These are phyloP conservation scores for Drosophila elegans DNA, from an alignment of 1,140 invertebrate species.

Conservation along the genomic window DNA sequence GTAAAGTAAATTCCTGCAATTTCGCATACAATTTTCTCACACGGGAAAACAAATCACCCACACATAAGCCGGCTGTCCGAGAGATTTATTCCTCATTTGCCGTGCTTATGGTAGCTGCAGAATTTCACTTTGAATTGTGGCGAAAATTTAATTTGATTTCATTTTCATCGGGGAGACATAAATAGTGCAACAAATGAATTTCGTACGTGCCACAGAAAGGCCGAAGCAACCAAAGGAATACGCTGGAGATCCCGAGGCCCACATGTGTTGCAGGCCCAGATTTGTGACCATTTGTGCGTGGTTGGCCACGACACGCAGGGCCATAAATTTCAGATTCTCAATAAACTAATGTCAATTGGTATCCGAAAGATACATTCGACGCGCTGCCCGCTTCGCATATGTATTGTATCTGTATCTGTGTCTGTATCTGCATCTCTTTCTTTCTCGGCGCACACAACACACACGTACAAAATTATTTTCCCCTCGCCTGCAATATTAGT, in stretches of 20 bases:
- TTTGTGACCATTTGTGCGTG: constrained; percentile 80
- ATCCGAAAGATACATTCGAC: constrained; percentile 72
- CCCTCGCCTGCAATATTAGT: constrained; percentile 59
- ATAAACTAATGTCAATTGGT: constrained; percentile 83
- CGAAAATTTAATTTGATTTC: constrained; percentile 83
- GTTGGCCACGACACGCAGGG: constrained; percentile 71
- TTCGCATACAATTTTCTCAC: constrained; percentile 23
- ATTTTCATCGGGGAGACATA: constrained; percentile 74
- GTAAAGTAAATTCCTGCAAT: constrained; percentile 18
- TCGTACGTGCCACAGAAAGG: constrained; percentile 77
- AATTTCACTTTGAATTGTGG: constrained; percentile 75
- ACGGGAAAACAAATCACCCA: constrained; percentile 8
- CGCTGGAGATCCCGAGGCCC: constrained; percentile 13
- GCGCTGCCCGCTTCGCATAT: constrained; percentile 21
- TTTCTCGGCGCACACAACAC: constrained; percentile 24
- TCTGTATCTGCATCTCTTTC: neutral
- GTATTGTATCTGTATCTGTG: neutral
- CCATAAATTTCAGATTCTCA: constrained; percentile 78
- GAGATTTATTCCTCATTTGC: constrained; percentile 41
- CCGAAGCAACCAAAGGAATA: constrained; percentile 28
- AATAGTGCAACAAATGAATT: constrained; percentile 83
- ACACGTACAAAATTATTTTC: constrained; percentile 67
- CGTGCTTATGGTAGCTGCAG: constrained; percentile 38
- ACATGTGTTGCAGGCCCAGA: constrained; percentile 65
- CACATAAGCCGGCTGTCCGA: constrained; percentile 11